Conservation (phyloP, 2,797 vertebrate species). For the Australoheros facetus region DNA sequence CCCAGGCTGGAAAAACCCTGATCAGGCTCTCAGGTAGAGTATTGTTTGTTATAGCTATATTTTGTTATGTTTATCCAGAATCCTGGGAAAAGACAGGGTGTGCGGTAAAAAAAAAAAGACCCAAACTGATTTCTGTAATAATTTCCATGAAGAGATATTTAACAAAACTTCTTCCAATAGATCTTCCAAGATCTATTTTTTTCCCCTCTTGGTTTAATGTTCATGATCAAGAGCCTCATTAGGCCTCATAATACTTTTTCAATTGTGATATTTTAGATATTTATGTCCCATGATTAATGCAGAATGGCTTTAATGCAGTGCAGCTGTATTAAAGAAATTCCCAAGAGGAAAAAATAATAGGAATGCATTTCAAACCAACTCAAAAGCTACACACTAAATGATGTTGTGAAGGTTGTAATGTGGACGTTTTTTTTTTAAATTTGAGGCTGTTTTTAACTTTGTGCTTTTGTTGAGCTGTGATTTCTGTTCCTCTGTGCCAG, state of each 20-base stretch:
- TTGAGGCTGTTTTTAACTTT: not conserved
- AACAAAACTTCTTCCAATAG: not conserved
- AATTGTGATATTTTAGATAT: not conserved
- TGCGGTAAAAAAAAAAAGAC: not conserved
- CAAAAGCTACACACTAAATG: not conserved
- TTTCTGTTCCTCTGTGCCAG: not conserved
- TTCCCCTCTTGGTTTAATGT: not conserved
- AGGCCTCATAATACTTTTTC: not conserved
- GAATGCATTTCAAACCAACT: constrained; percentile 2
- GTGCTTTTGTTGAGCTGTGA: not conserved
- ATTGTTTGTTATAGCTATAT: not conserved
- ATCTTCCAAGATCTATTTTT: not conserved
- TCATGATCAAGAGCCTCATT: not conserved
- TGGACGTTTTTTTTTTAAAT: not conserved
- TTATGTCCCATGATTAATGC: not conserved
- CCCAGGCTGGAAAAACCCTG: constrained; percentile 79
- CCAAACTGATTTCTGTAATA: not conserved
- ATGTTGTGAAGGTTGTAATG: not conserved
- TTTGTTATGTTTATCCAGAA: not conserved
- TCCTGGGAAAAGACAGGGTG: not conserved
- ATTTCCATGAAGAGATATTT: not conserved
- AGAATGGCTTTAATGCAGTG: not conserved
- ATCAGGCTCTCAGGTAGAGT: constrained; percentile 81
- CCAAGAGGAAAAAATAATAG: not conserved
- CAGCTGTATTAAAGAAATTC: constrained; percentile 5